phyloP scores from a whole-genome alignment of 2,797 vertebrate genomes.

The Epinephelus awoara region DNA sequence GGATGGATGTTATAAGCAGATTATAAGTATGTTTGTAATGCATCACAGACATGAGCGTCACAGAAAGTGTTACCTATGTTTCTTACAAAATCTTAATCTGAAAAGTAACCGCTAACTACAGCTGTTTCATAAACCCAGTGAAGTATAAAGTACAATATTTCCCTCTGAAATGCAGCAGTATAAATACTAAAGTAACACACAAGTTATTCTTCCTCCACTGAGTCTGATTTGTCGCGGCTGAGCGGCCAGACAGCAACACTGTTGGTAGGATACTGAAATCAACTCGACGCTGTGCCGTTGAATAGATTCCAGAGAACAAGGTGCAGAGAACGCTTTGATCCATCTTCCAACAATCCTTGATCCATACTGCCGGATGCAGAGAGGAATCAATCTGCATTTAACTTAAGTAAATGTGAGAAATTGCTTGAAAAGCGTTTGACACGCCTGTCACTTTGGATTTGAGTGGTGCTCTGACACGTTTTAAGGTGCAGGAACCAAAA shows the following conservation, averaged over 20 bases:
- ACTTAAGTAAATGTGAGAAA: conserved; percentile 35
- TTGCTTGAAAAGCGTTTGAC: conserved; percentile 29
- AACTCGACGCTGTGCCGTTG: background rate
- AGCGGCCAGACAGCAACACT: conserved; percentile 8
- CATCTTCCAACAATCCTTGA: conserved; percentile 1
- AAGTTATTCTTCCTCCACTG: background rate
- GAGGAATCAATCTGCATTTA: conserved; percentile 50
- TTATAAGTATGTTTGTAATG: no score
- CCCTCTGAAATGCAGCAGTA: background rate
- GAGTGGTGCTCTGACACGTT: conserved; percentile 29
- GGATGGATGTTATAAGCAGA: no score
- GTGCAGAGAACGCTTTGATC: conserved; percentile 30
- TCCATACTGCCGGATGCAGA: conserved; percentile 1
- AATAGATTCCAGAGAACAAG: conserved; percentile 23
- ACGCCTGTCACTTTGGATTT: conserved; percentile 49
- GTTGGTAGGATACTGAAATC: conserved; percentile 21
- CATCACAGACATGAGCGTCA: no score
- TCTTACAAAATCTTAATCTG: background rate
- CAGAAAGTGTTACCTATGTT: background rate
- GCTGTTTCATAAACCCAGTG: background rate
- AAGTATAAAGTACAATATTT: background rate
- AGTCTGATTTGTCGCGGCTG: conserved; percentile 5
- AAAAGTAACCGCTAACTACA: background rate
- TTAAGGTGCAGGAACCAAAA: conserved; percentile 31
- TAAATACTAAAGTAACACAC: background rate